Evolutionary conservation across 1,140 invertebrate genomes (phyloP).

Genomic region (Scaptomyza hsui): DNA sequence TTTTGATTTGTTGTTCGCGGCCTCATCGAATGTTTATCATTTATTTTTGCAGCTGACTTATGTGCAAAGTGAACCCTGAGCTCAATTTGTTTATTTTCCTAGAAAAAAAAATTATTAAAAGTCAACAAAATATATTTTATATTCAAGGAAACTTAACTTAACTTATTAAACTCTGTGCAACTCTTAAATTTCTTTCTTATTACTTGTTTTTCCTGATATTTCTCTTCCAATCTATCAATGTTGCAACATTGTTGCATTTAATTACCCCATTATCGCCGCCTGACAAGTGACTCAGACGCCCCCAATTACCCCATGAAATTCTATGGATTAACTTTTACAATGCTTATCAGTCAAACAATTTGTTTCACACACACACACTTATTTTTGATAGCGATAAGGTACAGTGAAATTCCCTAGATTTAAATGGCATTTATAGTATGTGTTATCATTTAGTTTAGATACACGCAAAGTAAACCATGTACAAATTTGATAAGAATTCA

Average conservation of each 20-base stretch:
- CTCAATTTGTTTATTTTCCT: neutral
- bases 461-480: constrained; percentile 15
- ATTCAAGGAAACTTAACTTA: too few relatives aligned
- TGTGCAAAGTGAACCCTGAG: constrained; percentile 22
- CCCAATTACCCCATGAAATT: constrained; percentile 29
- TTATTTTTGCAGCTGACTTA: constrained; percentile 35
- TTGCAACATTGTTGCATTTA: constrained; percentile 5
- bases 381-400: constrained; percentile 17
- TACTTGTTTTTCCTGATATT: neutral
- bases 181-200: too few relatives aligned
- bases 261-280: constrained; percentile 9
- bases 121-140: too few relatives aligned
- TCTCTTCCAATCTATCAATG: constrained; percentile 5
- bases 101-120: too few relatives aligned
- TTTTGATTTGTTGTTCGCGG: constrained; percentile 45
- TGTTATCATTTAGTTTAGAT: constrained; percentile 34
- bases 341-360: constrained; percentile 43
- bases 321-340: constrained; percentile 25
- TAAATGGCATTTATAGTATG: constrained; percentile 8
- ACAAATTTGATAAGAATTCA: constrained; percentile 19
- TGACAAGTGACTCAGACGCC: constrained; percentile 33
- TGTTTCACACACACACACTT: constrained; percentile 10
- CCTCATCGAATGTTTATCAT: constrained; percentile 31
- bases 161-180: too few relatives aligned
- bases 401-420: constrained; percentile 6